These are phyloP conservation scores for Philantomba maxwellii DNA, from an alignment of 2,113 vertebrate species.

Conservation along the genomic window DNA sequence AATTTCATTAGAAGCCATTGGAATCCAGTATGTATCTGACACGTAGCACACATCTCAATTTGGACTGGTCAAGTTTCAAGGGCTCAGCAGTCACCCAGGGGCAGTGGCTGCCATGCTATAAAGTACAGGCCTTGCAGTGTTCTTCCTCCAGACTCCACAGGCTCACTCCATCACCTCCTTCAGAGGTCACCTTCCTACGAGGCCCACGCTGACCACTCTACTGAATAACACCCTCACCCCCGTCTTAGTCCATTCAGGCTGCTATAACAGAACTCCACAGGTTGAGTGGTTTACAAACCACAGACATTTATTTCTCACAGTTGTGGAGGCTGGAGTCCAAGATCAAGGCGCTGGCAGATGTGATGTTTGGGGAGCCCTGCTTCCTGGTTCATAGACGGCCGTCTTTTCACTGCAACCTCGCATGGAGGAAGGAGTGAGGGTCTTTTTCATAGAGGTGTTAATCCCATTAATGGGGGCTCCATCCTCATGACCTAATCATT, in stretches of 20 bases:
- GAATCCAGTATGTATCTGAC: neutral
- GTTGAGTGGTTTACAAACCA: neutral
- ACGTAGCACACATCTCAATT: neutral
- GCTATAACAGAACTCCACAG: neutral
- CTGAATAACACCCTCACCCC: neutral
- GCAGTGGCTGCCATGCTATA: neutral
- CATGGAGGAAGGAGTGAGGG: neutral
- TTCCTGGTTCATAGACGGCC: neutral
- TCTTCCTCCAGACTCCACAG: neutral
- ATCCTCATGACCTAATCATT: neutral
- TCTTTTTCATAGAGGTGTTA: neutral
- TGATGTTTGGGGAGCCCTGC: neutral
- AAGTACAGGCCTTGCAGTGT: neutral
- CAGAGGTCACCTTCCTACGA: neutral
- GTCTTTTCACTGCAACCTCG: neutral
- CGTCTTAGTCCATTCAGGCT: neutral
- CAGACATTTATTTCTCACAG: neutral
- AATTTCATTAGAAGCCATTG: neutral
- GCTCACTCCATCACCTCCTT: neutral
- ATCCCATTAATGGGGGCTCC: neutral
- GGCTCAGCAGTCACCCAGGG: neutral
- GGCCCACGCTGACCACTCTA: neutral
- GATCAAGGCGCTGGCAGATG: neutral
- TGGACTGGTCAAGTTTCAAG: neutral
- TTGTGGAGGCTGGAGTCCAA: neutral